phyloP scores from a whole-genome alignment of 2,797 vertebrate species.

The Rhynchotus rufescens region DNA sequence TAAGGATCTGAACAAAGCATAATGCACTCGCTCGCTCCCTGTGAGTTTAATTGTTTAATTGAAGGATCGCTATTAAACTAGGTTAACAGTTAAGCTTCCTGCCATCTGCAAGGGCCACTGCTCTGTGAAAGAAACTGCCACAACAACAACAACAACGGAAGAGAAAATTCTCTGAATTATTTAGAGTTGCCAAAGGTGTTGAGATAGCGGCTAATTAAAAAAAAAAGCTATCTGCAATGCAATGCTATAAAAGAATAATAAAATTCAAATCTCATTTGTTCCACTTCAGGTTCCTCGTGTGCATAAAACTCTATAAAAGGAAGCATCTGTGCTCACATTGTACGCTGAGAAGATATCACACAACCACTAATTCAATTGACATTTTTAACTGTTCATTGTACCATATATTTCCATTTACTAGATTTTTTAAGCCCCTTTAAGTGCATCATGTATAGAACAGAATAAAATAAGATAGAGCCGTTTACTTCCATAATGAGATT shows the following conservation, averaged over 20 bases:
- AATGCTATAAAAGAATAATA: conserved; percentile 77
- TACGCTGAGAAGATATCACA: conserved; percentile 58
- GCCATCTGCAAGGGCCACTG: background rate
- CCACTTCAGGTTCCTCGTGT: conserved; percentile 69
- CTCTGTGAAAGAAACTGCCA: background rate
- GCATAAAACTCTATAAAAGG: conserved; percentile 71
- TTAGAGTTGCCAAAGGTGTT: conserved; percentile 76
- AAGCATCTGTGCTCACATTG: conserved; percentile 40
- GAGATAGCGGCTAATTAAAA: conserved; percentile 75
- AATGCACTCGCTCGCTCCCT: background rate
- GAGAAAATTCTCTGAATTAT: conserved; percentile 47
- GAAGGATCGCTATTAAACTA: background rate
- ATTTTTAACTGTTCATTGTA: conserved; percentile 70
- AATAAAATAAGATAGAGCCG: conserved; percentile 33
- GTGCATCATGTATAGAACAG: conserved; percentile 32
- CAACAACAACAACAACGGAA: background rate
- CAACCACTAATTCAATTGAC: conserved; percentile 69
- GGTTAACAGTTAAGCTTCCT: background rate
- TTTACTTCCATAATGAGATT: conserved; percentile 58
- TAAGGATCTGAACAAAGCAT: background rate
- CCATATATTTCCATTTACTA: conserved; percentile 70
- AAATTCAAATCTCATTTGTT: conserved; percentile 82
- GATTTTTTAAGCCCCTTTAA: conserved; percentile 67
- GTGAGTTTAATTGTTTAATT: background rate
- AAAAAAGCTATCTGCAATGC: conserved; percentile 61